phyloP scores from a whole-genome alignment of 1,140 invertebrate species.

The Lineus longissimus region DNA sequence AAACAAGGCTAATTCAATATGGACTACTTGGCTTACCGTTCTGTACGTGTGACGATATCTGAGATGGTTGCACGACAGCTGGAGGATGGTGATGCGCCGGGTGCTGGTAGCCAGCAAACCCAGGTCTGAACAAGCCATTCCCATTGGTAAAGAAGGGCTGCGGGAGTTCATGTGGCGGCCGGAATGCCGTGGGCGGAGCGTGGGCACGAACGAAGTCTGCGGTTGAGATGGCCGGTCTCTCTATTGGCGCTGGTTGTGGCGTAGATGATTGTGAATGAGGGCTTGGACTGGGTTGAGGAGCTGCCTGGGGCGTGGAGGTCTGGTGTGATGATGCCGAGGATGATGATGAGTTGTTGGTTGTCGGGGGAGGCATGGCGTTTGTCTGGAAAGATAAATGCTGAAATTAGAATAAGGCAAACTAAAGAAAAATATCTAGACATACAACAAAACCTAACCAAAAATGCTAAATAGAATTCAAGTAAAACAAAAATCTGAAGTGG shows the following conservation, averaged over 20 bases:
- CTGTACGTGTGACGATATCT: constrained; percentile 32
- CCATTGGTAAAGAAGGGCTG: constrained; percentile 48
- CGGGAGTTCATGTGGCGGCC: constrained; percentile 43
- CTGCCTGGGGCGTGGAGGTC: constrained; percentile 32
- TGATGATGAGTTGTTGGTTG: constrained; percentile 23
- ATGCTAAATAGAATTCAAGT: too few species aligned
- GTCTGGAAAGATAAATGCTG: background rate
- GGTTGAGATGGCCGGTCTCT: constrained; percentile 25
- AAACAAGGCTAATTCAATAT: too few species aligned
- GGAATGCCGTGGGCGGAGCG: constrained; percentile 36
- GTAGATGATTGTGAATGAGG: constrained; percentile 16
- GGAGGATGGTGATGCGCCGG: constrained; percentile 46
- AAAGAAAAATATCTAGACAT: too few species aligned
- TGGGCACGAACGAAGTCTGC: constrained; percentile 44
- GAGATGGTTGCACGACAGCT: constrained; percentile 31
- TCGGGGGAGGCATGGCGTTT: constrained; percentile 19
- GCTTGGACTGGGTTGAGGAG: constrained; percentile 17
- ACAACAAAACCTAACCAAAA: too few species aligned
- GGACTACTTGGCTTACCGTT: constrained; percentile 39
- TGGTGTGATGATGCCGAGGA: constrained; percentile 24
- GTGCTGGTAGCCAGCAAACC: constrained; percentile 44
- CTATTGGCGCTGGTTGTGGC: constrained; percentile 22
- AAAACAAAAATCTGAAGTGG: too few species aligned
- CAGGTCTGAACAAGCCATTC: constrained; percentile 44
- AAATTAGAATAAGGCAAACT: too few species aligned